These are phyloP conservation scores for Griposia aprilina DNA, from an alignment of 2,888 invertebrate genomes.

Conservation along the genomic window DNA sequence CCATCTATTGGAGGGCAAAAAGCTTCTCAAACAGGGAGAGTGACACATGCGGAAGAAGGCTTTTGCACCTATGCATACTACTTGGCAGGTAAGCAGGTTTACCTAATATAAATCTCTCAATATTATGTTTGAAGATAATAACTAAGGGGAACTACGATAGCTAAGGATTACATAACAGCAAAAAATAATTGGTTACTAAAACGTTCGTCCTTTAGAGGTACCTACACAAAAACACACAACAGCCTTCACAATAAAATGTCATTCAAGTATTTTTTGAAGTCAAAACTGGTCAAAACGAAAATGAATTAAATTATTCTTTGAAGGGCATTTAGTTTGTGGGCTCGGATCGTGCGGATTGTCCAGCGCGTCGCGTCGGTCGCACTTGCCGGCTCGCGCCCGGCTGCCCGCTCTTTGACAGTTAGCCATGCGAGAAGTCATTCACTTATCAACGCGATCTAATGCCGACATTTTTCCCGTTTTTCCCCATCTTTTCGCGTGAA, in stretches of 20 bases:
- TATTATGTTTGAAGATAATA: neutral
- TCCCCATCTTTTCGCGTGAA: slow-evolving; percentile 86
- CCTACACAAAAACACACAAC: neutral
- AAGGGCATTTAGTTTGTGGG: slow-evolving; percentile 41
- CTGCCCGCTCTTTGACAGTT: slow-evolving; percentile 87
- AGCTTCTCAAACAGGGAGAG: neutral
- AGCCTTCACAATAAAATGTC: neutral
- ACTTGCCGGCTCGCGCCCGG: slow-evolving; percentile 77
- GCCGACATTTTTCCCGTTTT: slow-evolving; percentile 89
- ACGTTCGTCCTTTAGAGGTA: neutral
- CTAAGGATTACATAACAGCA: too few species aligned
- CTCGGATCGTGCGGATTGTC: slow-evolving; percentile 63
- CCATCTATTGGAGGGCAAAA: neutral
- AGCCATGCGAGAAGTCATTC: slow-evolving; percentile 90
- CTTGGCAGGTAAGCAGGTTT: neutral
- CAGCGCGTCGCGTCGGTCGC: slow-evolving; percentile 57
- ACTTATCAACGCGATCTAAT: slow-evolving; percentile 88
- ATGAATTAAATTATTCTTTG: slow-evolving; percentile 53
- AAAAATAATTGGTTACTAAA: neutral
- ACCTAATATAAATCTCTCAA: neutral
- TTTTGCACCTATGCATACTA: neutral
- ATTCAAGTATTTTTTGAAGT: slow-evolving; percentile 2
- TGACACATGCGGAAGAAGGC: neutral
- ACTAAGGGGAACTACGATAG: neutral
- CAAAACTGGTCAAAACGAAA: slow-evolving; percentile 45